Evolutionary conservation across 2,888 invertebrate species (phyloP).

Genomic region (Oxyscelio sp.): DNA sequence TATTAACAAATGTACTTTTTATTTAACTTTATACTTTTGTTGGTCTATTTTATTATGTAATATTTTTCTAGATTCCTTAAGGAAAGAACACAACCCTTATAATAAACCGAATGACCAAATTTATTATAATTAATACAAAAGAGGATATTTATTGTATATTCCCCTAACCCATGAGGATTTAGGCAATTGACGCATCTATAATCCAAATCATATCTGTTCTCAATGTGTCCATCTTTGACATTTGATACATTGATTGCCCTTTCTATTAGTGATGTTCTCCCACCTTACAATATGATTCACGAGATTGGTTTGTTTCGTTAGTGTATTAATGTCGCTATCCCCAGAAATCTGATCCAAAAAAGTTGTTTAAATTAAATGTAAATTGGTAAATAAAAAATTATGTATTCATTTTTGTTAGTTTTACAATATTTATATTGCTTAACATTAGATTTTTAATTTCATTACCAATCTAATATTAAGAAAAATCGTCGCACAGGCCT

Average conservation of each 20-base stretch:
- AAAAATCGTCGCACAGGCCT: background rate
- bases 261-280: slow-evolving; percentile 14
- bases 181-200: no score
- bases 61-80: slow-evolving; percentile 70
- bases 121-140: background rate
- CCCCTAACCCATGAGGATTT: no score
- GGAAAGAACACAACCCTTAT: slow-evolving; percentile 15
- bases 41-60: no score
- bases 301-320: slow-evolving; percentile 11
- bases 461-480: background rate
- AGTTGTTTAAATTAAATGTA: no score
- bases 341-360: slow-evolving; percentile 39
- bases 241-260: background rate
- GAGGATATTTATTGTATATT: no score
- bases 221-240: slow-evolving; percentile 4
- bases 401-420: slow-evolving; percentile 3
- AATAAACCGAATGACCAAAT: no score
- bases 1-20: no score
- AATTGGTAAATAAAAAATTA: slow-evolving; percentile 3
- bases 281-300: slow-evolving; percentile 29
- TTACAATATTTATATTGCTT: slow-evolving; percentile 1
- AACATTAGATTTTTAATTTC: background rate
- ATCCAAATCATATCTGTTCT: no score
- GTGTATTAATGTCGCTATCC: background rate
- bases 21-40: no score